A percentile compares a stretch with the other conserved stretches of the same genome.
Conservation (phyloP, 2,888 invertebrate genomes). For the Zele albiditarsus region DNA sequence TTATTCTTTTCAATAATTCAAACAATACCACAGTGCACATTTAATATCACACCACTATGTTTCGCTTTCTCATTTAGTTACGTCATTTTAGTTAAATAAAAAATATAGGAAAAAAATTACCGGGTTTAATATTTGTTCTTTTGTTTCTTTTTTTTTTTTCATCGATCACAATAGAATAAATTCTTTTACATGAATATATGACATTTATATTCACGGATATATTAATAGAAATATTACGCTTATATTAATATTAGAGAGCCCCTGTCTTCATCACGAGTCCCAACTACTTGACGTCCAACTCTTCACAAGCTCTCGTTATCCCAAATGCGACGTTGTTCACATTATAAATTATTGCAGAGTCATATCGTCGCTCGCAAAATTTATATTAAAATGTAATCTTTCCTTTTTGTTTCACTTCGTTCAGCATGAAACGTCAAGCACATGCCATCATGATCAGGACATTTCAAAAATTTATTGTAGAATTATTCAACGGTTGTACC, state of each 20-base stretch:
- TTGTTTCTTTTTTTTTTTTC: not conserved
- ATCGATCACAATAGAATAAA: not conserved
- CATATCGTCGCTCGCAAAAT: slow-evolving; percentile 6
- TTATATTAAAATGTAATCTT: not conserved
- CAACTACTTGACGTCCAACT: slow-evolving; percentile 2
- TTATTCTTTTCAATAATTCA: slow-evolving; percentile 1
- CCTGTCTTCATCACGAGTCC: slow-evolving; percentile 6
- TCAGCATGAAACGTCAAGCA: not conserved
- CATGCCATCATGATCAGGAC: not conserved
- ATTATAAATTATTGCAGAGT: slow-evolving; percentile 7
- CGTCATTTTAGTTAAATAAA: not conserved
- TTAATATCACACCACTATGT: not conserved
- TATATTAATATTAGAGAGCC: slow-evolving; percentile 15
- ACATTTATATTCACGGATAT: not conserved
- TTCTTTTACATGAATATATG: not conserved
- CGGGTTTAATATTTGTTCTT: not conserved
- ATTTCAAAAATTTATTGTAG: not conserved
- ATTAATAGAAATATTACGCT: not conserved
- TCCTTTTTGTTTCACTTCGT: not conserved
- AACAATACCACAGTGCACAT: not conserved
- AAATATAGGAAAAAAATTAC: slow-evolving; percentile 5
- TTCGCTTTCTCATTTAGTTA: not conserved
- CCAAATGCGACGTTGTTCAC: not conserved
- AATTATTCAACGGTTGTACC: not conserved
- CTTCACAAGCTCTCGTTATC: slow-evolving; percentile 3